Evolutionary conservation across 2,113 vertebrate genomes (phyloP).

Genomic region (Patagioenas fasciata): DNA sequence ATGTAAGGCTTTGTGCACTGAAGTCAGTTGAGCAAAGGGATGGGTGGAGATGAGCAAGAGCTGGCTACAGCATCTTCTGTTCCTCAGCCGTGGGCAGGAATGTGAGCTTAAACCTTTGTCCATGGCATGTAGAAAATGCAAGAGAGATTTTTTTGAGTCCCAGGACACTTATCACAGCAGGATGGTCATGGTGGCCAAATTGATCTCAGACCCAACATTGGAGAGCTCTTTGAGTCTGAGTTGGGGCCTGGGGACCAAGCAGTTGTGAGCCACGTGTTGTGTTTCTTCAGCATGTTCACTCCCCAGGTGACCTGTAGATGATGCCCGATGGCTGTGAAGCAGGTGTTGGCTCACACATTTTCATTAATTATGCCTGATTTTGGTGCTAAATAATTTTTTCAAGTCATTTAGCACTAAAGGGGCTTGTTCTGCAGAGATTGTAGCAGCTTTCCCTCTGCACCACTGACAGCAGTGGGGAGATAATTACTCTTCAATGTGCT

Average conservation of each 20-base stretch:
- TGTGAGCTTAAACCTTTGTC: background rate
- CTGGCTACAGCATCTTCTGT: background rate
- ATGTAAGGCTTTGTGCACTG: background rate
- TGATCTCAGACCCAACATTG: fast-evolving
- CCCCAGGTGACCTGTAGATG: background rate
- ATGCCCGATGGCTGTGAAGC: background rate
- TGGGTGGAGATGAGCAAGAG: background rate
- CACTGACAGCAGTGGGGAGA: background rate
- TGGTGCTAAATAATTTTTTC: background rate
- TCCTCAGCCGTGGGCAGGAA: background rate
- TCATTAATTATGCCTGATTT: background rate
- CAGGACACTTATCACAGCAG: background rate
- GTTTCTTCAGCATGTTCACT: background rate
- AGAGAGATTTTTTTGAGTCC: background rate
- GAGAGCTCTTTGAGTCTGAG: background rate
- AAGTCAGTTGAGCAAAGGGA: background rate
- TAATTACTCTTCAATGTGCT: background rate
- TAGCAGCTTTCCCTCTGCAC: background rate
- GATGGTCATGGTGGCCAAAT: background rate
- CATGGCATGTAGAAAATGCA: fast-evolving
- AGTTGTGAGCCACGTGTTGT: background rate
- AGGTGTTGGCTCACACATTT: background rate
- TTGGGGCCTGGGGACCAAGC: background rate
- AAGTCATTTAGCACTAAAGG: background rate
- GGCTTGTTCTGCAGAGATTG: background rate